These are phyloP conservation scores for Anguilla marmorata DNA, from an alignment of 2,797 vertebrate species.

Conservation along the genomic window DNA sequence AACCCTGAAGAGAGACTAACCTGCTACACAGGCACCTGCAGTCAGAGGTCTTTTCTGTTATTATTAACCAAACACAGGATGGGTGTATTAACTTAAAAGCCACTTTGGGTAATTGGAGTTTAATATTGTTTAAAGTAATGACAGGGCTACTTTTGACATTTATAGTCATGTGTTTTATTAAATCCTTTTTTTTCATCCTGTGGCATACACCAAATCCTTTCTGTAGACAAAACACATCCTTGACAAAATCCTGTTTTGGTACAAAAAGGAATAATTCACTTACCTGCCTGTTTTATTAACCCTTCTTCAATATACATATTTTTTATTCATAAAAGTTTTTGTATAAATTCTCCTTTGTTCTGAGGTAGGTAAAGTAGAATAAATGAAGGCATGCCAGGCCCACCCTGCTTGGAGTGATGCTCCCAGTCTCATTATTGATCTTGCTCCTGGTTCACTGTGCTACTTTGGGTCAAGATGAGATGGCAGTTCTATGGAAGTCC, in stretches of 20 bases:
- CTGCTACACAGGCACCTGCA: not conserved
- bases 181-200: not conserved
- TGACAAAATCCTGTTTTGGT: slow-evolving; percentile 18
- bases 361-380: not conserved
- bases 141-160: not conserved
- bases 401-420: not conserved
- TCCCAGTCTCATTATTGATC: not conserved
- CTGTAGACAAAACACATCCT: slow-evolving; percentile 16
- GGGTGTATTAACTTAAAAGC: slow-evolving; percentile 1
- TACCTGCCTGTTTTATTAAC: not conserved
- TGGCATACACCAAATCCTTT: slow-evolving; percentile 7
- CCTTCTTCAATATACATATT: not conserved
- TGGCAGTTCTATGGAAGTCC: not conserved
- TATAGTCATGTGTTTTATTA: not conserved
- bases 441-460: not conserved
- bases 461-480: slow-evolving; percentile 1
- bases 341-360: not conserved
- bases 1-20: not conserved
- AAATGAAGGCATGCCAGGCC: not conserved
- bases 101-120: not conserved
- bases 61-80: not conserved
- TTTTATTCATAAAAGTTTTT: too few relatives aligned
- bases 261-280: slow-evolving; percentile 1
- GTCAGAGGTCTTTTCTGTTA: not conserved
- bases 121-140: not conserved